Base-by-base conservation (phyloP, 2,888 invertebrate species). In the Polylopha cassiicola region DNA sequence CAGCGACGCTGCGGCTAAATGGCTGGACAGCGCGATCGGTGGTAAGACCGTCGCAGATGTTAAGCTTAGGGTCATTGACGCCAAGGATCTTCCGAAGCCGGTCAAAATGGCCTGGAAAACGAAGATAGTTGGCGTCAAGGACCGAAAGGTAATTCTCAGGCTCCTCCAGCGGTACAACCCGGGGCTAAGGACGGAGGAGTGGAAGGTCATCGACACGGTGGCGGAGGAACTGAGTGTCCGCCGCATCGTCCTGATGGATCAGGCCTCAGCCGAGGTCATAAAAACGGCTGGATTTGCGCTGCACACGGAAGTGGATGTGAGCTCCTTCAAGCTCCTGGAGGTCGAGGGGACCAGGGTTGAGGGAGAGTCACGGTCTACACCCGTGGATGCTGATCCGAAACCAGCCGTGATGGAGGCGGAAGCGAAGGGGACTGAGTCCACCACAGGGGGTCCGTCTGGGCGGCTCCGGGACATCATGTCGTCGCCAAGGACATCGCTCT, bases 31-130 rank as follows among this genome's bases (percentile, higher is more conserved):
- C 3, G 13, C 10, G 3, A 22, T 22, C 6, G 15, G 24, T 4
- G 23, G 17, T 4, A 10, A 14, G 6, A 14, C 6, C 9, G 11
- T 33, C 7, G 24, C 15, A 2, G 24, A 20, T 1, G 6, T 33
- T 8, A 16, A 13, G 5, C 16, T 24, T 2, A 24, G 21, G 10
- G 31, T 31, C 21, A 17, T 14, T 2, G 11, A 29, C n/a, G 20
- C 29, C 14, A 21, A 21, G 15, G 16, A 33, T 15, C 33, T 33
- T 23, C 33, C 33, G 6, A 33, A 24, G 5, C 33, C 33, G 2
- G 9, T 33, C 16, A 33, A 33, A n/a, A 33, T 33, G 23, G 17
- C 33, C 2, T 23, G 33, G 33, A 33, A 33, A 17, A 31, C 13
- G 2, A 31, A 21, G 8, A 31, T 20, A 1, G 6, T 14, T 21